Percentiles rank a stretch among this genome's conserved stretches.
Conservation (phyloP, 1,140 invertebrate species). For the Anoplophora glabripennis region DNA sequence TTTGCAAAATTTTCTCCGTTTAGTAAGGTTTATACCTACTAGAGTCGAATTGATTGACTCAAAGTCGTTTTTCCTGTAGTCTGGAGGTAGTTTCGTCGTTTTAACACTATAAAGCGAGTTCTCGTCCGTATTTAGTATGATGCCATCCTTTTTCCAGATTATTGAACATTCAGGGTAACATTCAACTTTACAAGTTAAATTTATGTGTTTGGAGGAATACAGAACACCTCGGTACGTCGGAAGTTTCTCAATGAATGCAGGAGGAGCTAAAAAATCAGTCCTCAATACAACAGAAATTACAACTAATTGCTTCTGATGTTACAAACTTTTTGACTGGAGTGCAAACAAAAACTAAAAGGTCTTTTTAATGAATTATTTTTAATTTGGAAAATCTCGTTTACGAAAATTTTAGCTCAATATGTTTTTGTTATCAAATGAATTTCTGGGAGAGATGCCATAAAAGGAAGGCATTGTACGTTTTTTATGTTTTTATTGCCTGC, state of each 20-base stretch:
- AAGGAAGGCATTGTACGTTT: too few relatives aligned
- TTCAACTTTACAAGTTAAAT: conserved; percentile 81
- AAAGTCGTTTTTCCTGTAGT: conserved; percentile 77
- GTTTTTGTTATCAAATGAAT: too few relatives aligned
- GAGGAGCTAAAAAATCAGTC: conserved; percentile 68
- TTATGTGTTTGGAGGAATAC: conserved; percentile 68
- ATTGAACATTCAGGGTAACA: conserved; percentile 82
- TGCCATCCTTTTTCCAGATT: conserved; percentile 76
- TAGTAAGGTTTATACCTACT: conserved; percentile 49
- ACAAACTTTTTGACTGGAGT: too few relatives aligned
- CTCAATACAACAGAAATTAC: too few relatives aligned
- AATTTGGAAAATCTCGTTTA: too few relatives aligned
- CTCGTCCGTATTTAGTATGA: conserved; percentile 58
- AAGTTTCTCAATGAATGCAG: conserved; percentile 79
- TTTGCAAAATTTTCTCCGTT: not conserved
- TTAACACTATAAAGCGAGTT: conserved; percentile 67
- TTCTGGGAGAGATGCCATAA: too few relatives aligned
- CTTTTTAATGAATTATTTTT: too few relatives aligned
- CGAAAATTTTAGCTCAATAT: too few relatives aligned
- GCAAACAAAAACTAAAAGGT: too few relatives aligned
- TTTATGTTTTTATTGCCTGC: too few relatives aligned
- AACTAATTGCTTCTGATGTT: too few relatives aligned
- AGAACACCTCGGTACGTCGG: conserved; percentile 76
- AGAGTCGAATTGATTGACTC: conserved; percentile 81
- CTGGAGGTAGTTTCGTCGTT: conserved; percentile 61